Evolutionary conservation across 1,140 invertebrate species (phyloP), one percentile per base, ranked within the genome.

Genomic region (Sminthurinus signatus): DNA sequence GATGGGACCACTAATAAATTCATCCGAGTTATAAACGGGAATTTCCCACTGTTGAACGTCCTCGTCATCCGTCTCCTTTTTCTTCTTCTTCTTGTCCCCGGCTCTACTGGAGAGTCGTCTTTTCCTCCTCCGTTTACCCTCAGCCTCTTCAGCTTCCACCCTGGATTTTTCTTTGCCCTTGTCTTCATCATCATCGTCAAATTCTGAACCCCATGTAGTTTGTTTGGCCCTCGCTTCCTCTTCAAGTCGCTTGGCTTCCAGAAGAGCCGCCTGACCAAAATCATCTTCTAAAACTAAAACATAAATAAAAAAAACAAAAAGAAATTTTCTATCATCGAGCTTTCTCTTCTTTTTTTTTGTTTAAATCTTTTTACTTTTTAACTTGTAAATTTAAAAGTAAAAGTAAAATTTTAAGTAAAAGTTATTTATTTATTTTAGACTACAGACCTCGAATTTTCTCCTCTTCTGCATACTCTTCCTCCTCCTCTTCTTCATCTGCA

Each of bases 1-100:
- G 0, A 52, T 14, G 15, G 65, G 60, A 39, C 54, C 10, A 19
- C 58, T 61, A 25, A 58, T 46, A 29, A 48, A 62, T 3, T 62
- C 12, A 14, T 29, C 50, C 5, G 23, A 14, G 12, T 10, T 17
- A 25, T 52, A 52, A 10, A 25, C 10, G n/a, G 50, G 50, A 10
- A 3, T 25, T 8, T 28, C 50, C n/a, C 3, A 14, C 14, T 52
- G 14, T 10, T 8, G 14, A 2, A 27, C 25, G 3, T 28, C 50
- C 27, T 28, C 50, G 14, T 52, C 23, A 4, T 48, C 23, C 19
- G 17, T 48, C 23, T 8, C n/a, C 17, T n/a, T n/a, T 8, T 48
- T 4, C 4, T 15, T 17, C 5, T 27, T 19, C 8, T 25, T 52
- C 27, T 15, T n/a, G 4, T 15, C 27, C 3, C 5, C 27, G n/a